phyloP scores from a whole-genome alignment of 2,113 vertebrate species.

The Varanus salvator region DNA sequence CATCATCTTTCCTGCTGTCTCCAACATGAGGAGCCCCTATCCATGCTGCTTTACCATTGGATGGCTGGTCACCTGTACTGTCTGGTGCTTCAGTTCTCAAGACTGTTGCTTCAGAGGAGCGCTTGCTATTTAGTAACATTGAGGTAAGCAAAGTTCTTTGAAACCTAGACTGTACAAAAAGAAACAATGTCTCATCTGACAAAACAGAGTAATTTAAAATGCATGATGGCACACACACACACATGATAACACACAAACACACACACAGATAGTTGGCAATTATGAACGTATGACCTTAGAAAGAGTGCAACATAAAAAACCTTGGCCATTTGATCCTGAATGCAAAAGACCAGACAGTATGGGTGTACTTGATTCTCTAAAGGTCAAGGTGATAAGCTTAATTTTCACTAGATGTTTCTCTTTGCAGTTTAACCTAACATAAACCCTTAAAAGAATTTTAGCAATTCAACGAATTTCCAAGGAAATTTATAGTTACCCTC shows the following conservation, averaged over 20 bases:
- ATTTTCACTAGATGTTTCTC: constrained; percentile 1
- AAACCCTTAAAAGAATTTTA: not conserved
- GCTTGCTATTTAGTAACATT: constrained; percentile 74
- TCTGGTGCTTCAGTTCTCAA: constrained; percentile 80
- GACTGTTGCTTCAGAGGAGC: constrained; percentile 66
- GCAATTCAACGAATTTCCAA: not conserved
- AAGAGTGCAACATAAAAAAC: not conserved
- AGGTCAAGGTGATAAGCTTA: not conserved
- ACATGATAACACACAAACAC: not conserved
- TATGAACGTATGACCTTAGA: not conserved
- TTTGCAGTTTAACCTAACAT: not conserved
- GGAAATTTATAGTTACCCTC: constrained; percentile 9
- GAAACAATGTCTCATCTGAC: not conserved
- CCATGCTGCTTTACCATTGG: constrained; percentile 73
- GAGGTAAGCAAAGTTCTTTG: constrained; percentile 80
- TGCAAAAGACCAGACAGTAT: not conserved
- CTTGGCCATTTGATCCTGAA: too few relatives aligned
- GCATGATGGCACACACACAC: too few relatives aligned
- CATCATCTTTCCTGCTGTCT: constrained; percentile 82
- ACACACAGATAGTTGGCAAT: not conserved
- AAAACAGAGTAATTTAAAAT: too few relatives aligned
- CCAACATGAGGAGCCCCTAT: constrained; percentile 54
- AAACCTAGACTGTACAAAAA: constrained; percentile 71
- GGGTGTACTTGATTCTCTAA: not conserved
- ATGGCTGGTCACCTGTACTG: constrained; percentile 79